Evolutionary conservation across 64 coral and sea anemone species (phyloP), one percentile per base, ranked within the genome.

Genomic region (Astreopora myriophthalma): DNA sequence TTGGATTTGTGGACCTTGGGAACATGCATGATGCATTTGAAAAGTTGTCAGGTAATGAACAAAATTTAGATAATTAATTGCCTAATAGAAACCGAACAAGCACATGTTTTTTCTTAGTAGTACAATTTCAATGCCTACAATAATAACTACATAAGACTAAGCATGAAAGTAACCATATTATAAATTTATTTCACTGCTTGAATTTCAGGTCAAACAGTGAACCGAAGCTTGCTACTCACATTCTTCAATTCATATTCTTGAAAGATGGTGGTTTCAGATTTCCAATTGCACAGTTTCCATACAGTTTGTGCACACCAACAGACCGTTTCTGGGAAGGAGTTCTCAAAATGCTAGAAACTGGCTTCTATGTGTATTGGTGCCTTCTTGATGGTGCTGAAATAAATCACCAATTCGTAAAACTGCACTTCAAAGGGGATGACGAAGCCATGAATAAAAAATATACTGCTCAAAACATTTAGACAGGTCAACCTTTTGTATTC

Each of bases 1-100:
- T 88, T 79, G 92, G 92, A 5, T 93, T 93, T 87, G 92, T 93
- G 17, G 86, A 94, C 34, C 23, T 94, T 17, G 92, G 92, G 20
- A n/a, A 94, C 28, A 75, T 84, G 4, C 85, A 89, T 67, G 86
- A 85, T 75, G 86, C 81, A 16, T 83, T 89, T 77, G 76, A 94
- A 24, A 85, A 42, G 14, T 19, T 87, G 25, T 28, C 91, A 87
- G 84, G 62, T 77, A 44, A 76, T n/a, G 20, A 27, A 68, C 14
- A 11, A 9, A 33, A 51, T 11, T 35, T 28, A 57, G 33, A 88
- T 71, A 61, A 5, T 67, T 76, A 8, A 34, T 0, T 52, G 22
- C 22, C 30, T 75, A 3, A 42, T 87, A 70, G 10, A 27, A 51
- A 64, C 13, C 24, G 22, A n/a, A 38, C 25, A 22, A 10, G 34